Base-by-base conservation (phyloP, 1,140 invertebrate species). In the Drosophila equinoxialis region DNA sequence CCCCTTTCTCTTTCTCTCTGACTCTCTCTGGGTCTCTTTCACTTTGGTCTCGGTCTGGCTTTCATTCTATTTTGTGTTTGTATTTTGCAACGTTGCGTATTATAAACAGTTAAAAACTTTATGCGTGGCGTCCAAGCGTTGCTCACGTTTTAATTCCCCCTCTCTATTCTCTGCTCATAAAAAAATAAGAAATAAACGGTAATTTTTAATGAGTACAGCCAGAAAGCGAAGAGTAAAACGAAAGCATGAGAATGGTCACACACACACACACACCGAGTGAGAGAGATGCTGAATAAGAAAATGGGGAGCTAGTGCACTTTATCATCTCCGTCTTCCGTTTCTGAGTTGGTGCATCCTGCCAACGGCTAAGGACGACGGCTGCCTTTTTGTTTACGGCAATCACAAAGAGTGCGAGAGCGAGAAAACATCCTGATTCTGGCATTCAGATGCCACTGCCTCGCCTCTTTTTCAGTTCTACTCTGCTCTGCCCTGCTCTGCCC, bases 41-140 rank as follows among this genome's bases (percentile, higher is more conserved):
- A 33, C 62, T 65, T 60, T 33, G 37, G 23, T 73, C 33, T 41
- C 39, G 48, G 35, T 66, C 33, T 55, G 42, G 35, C 41, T 51
- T 48, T 48, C 45, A 17, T 48, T 48, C 45, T 48, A 20, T 48
- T 20, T 14, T 45, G 13, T 51, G 60, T 74, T 65, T 71, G 57
- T 71, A 51, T 65, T 82, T 65, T 76, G 83, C 76, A 74, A 81
- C 79, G 83, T 79, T 87, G 82, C 82, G 74, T 81, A 85, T 79
- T 85, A 86, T 86, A 85, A 85, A 85, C 82, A 86, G 84, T 86
- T 86, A 87, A 86, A 83, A 77, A 77, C 57, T 87, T 87, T 82
- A 71, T 68, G 72, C 68, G 65, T 55, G 58, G 66, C 64, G 64
- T 51, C 65, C 48, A 57, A 64, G 37, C 66, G 81, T 81, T 79